Evolutionary conservation across 2,797 vertebrate species (phyloP).

Genomic region (Pangasius macronema): DNA sequence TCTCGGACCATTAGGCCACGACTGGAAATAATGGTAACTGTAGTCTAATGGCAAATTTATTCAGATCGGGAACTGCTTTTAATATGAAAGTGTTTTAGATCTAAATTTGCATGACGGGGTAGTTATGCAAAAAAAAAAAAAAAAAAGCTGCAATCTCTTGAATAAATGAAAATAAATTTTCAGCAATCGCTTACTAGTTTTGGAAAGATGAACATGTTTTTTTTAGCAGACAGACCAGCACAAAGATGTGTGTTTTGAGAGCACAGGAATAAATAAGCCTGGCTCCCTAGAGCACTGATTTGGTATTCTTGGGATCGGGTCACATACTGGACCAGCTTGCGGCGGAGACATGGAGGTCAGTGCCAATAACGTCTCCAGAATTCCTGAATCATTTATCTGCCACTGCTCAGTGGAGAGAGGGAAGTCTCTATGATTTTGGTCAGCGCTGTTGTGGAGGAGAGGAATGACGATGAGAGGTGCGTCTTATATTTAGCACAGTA

Average conservation of each 20-base stretch:
- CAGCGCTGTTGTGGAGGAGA: not conserved
- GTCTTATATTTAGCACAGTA: not conserved
- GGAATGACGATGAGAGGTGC: not conserved
- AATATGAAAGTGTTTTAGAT: not conserved
- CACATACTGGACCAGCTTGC: not conserved
- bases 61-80: not conserved
- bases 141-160: not conserved
- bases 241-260: not conserved
- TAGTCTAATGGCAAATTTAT: not conserved
- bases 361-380: slow-evolving; percentile 4
- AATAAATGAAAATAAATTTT: not conserved
- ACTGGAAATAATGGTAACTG: not conserved
- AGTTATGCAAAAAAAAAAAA: not conserved
- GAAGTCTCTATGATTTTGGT: not conserved
- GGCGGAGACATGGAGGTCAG: not conserved
- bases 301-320: slow-evolving; percentile 1
- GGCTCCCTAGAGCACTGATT: not conserved
- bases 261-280: not conserved
- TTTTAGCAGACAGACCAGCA: not conserved
- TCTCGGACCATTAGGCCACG: too few relatives aligned
- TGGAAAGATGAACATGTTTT: not conserved
- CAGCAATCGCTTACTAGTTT: not conserved
- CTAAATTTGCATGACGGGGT: not conserved
- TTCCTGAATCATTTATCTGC: slow-evolving; percentile 23
- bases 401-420: not conserved